A percentile compares a stretch with the other conserved stretches of the same genome.
phyloP scores from a whole-genome alignment of 2,797 vertebrate genomes.

The Leptatherina wallacei region DNA sequence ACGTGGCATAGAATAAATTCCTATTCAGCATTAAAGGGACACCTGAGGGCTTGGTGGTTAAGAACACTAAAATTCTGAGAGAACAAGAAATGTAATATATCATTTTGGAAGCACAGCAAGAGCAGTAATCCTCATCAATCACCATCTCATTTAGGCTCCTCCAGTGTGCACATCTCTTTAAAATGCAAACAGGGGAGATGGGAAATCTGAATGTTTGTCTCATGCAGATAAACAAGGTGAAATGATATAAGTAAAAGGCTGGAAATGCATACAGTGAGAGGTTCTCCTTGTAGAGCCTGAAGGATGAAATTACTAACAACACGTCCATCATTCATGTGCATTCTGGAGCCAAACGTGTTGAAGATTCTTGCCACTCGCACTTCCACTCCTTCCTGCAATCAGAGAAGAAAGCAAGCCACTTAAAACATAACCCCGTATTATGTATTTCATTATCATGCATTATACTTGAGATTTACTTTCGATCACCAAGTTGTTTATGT shows the following conservation, averaged over 20 bases:
- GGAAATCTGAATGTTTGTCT: background rate
- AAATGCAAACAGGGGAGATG: background rate
- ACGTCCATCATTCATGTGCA: slow-evolving; percentile 99
- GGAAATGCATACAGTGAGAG: slow-evolving; percentile 88
- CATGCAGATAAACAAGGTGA: background rate
- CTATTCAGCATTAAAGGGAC: background rate
- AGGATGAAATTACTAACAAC: slow-evolving; percentile 99
- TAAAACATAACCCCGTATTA: background rate
- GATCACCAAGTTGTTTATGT: too few relatives aligned
- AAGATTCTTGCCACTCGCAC: slow-evolving; percentile 98
- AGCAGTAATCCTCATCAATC: background rate
- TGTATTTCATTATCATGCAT: background rate
- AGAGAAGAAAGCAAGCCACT: slow-evolving; percentile 10
- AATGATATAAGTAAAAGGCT: slow-evolving; percentile 17
- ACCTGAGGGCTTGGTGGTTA: background rate
- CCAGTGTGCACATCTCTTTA: background rate
- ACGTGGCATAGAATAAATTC: background rate
- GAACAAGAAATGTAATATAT: background rate
- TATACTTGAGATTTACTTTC: background rate
- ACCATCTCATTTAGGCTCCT: background rate
- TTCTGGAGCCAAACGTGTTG: slow-evolving; percentile 97
- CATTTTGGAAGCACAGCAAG: background rate
- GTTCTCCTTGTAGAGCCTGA: slow-evolving; percentile 96
- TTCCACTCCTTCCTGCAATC: slow-evolving; percentile 95
- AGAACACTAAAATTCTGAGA: background rate